phyloP scores from a whole-genome alignment of 2,113 vertebrate species.

The Sisor rabdophorus region DNA sequence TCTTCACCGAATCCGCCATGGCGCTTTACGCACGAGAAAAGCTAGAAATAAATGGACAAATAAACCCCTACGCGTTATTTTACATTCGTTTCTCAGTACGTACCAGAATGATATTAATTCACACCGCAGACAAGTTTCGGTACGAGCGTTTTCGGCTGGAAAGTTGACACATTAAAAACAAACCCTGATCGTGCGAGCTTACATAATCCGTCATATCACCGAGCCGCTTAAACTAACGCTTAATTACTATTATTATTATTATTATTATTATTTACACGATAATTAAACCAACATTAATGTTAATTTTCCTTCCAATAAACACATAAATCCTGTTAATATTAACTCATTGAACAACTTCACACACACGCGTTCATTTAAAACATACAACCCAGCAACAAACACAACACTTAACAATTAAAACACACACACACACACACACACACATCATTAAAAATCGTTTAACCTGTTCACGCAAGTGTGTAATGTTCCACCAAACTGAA shows the following conservation, averaged over 20 bases:
- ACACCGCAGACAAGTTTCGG: not conserved
- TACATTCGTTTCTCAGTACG: not conserved
- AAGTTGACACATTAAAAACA: conserved; percentile 3
- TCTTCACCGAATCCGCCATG: conserved; percentile 70
- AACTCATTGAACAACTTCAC: conserved; percentile 6
- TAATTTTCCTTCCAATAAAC: not conserved
- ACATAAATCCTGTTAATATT: not conserved
- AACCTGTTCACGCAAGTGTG: not conserved
- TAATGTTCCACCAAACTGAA: not conserved
- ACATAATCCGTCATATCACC: not conserved
- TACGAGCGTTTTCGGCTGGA: not conserved
- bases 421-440: not conserved
- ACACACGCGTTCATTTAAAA: not conserved
- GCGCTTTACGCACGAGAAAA: conserved; percentile 6
- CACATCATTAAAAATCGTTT: not conserved
- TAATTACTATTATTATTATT: too few relatives aligned
- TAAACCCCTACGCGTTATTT: not conserved
- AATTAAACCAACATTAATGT: not conserved
- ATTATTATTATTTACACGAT: not conserved
- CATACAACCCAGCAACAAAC: not conserved
- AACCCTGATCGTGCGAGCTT: not conserved
- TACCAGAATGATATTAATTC: not conserved
- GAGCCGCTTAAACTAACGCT: not conserved
- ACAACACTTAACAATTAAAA: not conserved
- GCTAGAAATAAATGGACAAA: not conserved